Percentiles rank a stretch among this genome's conserved stretches.
These are phyloP conservation scores for Apotomis turbidana DNA, from an alignment of 2,888 invertebrate genomes.

Conservation along the genomic window DNA sequence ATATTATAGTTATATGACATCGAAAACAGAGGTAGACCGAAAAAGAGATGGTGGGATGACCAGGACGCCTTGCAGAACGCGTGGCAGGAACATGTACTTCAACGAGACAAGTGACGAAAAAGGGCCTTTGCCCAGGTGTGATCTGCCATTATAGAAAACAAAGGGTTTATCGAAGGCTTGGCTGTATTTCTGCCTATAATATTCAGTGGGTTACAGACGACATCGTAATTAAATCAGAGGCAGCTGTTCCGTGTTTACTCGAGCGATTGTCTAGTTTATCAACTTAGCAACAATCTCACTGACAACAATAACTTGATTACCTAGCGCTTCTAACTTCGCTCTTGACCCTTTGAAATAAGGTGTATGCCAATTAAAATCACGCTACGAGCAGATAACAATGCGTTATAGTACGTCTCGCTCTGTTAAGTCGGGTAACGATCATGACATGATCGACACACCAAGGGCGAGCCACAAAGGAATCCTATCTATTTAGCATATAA, in stretches of 20 bases:
- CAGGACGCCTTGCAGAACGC: too few relatives aligned
- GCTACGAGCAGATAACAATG: conserved; percentile 26
- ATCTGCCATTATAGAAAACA: too few relatives aligned
- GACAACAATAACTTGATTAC: neutral
- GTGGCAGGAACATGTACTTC: too few relatives aligned
- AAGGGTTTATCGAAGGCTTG: neutral
- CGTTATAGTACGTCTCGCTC: conserved; percentile 50
- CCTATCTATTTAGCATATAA: conserved; percentile 41
- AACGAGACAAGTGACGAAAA: too few relatives aligned
- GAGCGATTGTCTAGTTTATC: conserved; percentile 34
- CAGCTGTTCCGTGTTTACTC: conserved; percentile 37
- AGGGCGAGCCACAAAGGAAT: conserved; percentile 59
- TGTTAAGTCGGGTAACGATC: conserved; percentile 55
- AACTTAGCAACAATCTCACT: conserved; percentile 36
- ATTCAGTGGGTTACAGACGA: conserved; percentile 3
- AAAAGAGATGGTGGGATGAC: too few relatives aligned
- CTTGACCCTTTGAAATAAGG: conserved; percentile 13
- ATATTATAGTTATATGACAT: too few relatives aligned
- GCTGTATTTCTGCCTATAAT: neutral
- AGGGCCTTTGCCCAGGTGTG: too few relatives aligned
- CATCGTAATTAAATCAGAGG: conserved; percentile 33
- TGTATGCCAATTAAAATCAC: conserved; percentile 15
- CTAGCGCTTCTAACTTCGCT: neutral
- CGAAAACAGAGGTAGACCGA: too few relatives aligned
- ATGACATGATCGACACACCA: conserved; percentile 55